Evolutionary conservation across 2,113 vertebrate species (phyloP).

Genomic region (Lepisosteus osseus): DNA sequence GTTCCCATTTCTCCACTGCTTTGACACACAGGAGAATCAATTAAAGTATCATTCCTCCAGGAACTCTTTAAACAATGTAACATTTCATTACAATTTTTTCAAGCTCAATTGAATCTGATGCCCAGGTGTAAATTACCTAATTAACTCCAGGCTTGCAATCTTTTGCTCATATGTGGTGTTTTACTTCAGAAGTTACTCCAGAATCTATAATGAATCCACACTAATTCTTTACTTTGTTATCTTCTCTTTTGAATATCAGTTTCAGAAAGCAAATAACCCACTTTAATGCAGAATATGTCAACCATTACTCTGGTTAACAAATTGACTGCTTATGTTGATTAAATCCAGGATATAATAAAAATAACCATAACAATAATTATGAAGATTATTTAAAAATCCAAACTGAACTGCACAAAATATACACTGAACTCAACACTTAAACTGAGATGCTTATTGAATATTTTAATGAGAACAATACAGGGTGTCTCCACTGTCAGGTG

Average conservation of each 20-base stretch:
- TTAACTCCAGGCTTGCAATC: not conserved
- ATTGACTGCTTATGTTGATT: no score
- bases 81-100: slow-evolving; percentile 3
- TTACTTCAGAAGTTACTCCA: not conserved
- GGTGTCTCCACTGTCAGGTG: no score
- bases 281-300: no score
- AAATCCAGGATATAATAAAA: no score
- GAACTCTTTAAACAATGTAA: slow-evolving; percentile 1
- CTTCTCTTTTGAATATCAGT: not conserved
- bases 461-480: no score
- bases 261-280: no score
- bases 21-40: slow-evolving; percentile 6
- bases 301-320: no score
- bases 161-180: slow-evolving; percentile 3
- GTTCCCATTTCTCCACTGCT: not conserved
- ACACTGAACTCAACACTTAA: no score
- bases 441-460: no score
- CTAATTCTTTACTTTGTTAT: not conserved
- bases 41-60: slow-evolving; percentile 13
- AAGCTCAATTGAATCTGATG: slow-evolving; percentile 18
- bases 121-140: not conserved
- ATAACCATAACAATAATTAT: no score
- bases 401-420: no score
- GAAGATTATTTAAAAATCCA: no score
- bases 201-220: slow-evolving; percentile 6